These are phyloP conservation scores for Myripristis jacobus DNA, from an alignment of 2,797 vertebrate species.

Conservation along the genomic window DNA sequence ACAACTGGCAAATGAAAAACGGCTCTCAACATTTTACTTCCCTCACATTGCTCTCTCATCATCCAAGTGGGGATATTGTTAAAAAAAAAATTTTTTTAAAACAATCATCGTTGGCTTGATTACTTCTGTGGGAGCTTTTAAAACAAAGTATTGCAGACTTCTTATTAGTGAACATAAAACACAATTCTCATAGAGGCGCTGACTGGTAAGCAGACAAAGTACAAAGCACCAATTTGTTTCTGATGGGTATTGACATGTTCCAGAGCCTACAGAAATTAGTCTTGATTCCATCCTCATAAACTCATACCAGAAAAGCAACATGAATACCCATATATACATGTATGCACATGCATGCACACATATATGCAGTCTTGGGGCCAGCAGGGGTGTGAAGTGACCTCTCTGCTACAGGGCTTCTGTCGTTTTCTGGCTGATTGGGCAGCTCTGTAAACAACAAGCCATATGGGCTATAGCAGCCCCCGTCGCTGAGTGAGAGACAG, in stretches of 20 bases:
- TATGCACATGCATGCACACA: background rate
- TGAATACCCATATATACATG: background rate
- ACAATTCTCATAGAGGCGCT: background rate
- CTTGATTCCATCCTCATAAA: background rate
- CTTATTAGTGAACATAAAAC: background rate
- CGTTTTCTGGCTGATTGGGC: constrained; percentile 55
- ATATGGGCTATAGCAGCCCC: constrained; percentile 9
- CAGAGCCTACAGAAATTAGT: background rate
- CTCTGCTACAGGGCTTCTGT: constrained; percentile 41
- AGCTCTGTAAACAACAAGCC: constrained; percentile 45
- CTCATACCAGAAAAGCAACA: background rate
- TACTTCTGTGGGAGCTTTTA: background rate
- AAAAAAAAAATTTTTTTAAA: background rate
- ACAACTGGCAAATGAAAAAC: background rate
- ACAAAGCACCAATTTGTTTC: background rate
- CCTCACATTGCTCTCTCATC: background rate
- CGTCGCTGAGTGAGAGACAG: background rate
- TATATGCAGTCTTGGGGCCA: constrained; percentile 29
- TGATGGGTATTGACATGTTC: background rate
- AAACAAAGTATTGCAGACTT: background rate
- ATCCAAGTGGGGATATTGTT: background rate
- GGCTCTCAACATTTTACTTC: background rate
- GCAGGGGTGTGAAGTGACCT: constrained; percentile 51
- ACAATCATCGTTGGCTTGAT: background rate
- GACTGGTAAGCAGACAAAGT: background rate